Base-by-base conservation (phyloP, 2,113 vertebrate genomes). In the Leucopternis melanops region DNA sequence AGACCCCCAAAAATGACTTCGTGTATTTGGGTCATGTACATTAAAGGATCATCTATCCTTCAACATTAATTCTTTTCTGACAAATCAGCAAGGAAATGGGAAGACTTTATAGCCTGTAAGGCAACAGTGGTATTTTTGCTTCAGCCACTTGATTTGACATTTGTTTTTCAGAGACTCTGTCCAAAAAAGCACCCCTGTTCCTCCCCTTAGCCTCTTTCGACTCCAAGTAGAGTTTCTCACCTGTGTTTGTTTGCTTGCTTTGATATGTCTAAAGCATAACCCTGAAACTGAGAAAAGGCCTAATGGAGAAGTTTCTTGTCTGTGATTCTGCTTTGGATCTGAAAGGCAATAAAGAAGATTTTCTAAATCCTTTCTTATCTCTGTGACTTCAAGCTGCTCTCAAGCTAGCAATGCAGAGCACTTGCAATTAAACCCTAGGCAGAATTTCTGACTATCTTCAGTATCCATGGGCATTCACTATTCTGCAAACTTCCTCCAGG, bases 61-160 rank as follows among this genome's bases (percentile, higher is more conserved):
- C 66, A 85, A 13, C 32, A 17, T 85, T 65, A 79, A 72, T 85
- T 36, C 26, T 87, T 65, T 92, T 87, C 66, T 94, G 78, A 80
- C 40, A 90, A 77, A 77, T 91, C 52, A 38, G 57, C 57, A 81
- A 91, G 61, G 45, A 93, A 79, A 45, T 17, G 10, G 45, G 49
- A 86, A 77, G 77, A 62, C 6, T 40, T 15, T 62, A 8, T 32
- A 85, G 86, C 88, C 94, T 92, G 57, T 85, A 94, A 94, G 88
- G 86, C 78, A 94, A 11, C 36, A 77, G 40, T 94, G 88, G 73
- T 94, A 87, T 95, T 97, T 97, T 92, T 96, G 90, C 94, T 94
- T 94, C 86, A 94, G 78, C 82, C 94, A 91, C 58, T 89, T 94
- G 73, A 91, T 89, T 77, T 96, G 94, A 92, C 81, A 87, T 95